Percentiles rank a stretch among this genome's conserved stretches.
phyloP scores from a whole-genome alignment of 2,113 vertebrate species.

The Odocoileus virginianus region DNA sequence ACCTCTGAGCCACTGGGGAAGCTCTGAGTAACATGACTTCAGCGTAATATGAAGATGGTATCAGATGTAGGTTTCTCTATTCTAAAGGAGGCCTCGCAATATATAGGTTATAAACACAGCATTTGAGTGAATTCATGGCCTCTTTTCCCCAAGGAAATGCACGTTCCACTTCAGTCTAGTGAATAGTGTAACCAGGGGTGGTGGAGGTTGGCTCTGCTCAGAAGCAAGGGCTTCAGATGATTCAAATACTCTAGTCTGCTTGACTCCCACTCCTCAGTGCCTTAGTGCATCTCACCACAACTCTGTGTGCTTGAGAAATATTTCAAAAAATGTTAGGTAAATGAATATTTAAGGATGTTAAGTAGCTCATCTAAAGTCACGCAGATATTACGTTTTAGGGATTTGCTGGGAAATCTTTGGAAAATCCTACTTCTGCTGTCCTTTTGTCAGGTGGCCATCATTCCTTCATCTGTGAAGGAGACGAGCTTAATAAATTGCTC shows the following conservation, averaged over 20 bases:
- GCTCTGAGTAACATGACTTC: not conserved
- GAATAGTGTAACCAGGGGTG: not conserved
- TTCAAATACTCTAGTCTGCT: not conserved
- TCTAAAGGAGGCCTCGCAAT: not conserved
- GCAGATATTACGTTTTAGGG: not conserved
- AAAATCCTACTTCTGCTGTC: not conserved
- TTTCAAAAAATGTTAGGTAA: not conserved
- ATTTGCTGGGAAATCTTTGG: not conserved
- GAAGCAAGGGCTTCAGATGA: not conserved
- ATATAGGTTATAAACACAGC: not conserved
- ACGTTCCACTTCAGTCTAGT: not conserved
- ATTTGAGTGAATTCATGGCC: not conserved
- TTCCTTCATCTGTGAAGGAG: not conserved
- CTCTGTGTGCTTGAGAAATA: not conserved
- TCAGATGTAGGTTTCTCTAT: not conserved
- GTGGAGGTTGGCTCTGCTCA: not conserved
- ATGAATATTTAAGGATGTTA: not conserved
- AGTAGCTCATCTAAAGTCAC: not conserved
- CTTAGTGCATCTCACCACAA: not conserved
- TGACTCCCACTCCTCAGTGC: accelerated
- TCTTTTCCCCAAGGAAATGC: not conserved
- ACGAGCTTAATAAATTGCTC: not conserved
- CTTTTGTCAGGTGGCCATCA: not conserved
- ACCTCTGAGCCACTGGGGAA: not conserved
- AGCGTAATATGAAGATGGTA: not conserved